These are phyloP conservation scores for Ctenicera cuprea DNA, from an alignment of 2,888 invertebrate genomes.

Conservation along the genomic window DNA sequence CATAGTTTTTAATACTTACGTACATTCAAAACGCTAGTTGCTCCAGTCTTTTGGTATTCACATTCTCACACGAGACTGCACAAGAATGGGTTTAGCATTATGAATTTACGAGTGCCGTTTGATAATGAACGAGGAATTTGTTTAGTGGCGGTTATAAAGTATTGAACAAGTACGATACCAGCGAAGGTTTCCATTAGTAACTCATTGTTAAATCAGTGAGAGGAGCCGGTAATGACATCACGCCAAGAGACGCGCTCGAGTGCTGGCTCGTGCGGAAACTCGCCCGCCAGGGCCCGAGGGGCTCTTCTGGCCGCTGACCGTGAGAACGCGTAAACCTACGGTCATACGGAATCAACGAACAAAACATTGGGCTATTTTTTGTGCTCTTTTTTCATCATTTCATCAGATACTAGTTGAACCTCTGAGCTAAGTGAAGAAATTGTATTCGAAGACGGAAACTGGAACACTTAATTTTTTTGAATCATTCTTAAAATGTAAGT, in stretches of 20 bases:
- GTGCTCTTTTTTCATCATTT: background rate
- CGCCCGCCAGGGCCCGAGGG: conserved; percentile 60
- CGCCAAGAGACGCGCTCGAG: conserved; percentile 50
- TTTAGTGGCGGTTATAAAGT: conserved; percentile 8
- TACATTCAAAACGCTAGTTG: too few species aligned
- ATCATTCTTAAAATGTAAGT: too few species aligned
- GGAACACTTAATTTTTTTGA: too few species aligned
- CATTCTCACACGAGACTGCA: too few species aligned
- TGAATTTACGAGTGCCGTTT: too few species aligned
- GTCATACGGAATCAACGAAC: conserved; percentile 34
- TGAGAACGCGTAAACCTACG: conserved; percentile 61
- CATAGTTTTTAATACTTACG: too few species aligned
- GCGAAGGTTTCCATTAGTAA: conserved; percentile 37
- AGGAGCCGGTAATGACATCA: conserved; percentile 58
- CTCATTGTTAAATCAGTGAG: conserved; percentile 46
- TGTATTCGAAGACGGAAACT: too few species aligned
- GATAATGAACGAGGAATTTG: conserved; percentile 18
- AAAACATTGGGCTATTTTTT: conserved; percentile 33
- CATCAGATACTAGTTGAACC: too few species aligned
- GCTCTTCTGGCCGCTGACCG: conserved; percentile 65
- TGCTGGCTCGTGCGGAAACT: conserved; percentile 61
- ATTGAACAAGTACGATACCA: conserved; percentile 13
- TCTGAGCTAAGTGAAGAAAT: too few species aligned
- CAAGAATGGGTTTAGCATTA: too few species aligned
- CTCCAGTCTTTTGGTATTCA: too few species aligned